Evolutionary conservation across 2,113 vertebrate genomes (phyloP), one percentile per base, ranked within the genome.

Genomic region (Erpornis zantholeuca): DNA sequence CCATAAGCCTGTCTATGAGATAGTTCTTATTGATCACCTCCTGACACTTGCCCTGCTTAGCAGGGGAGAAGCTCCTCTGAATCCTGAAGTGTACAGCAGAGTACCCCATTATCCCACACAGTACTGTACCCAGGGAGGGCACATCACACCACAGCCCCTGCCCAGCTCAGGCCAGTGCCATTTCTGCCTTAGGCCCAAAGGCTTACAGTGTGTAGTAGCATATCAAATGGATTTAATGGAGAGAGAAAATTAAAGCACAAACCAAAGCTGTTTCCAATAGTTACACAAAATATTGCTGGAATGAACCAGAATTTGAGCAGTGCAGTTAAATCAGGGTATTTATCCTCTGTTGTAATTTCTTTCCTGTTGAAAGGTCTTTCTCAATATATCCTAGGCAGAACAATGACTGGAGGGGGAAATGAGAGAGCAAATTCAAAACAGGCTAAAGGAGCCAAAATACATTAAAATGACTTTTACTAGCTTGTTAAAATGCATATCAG

Each of bases 121-220:
- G 40, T 42, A 0, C 6, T 0, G 0, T 2, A 40, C 18, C 40
- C 59, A 59, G 36, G 9, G 31, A 80, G 54, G 59, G 20, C 18
- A 65, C 50, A 36, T 22, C 45, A 64, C 13, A n/a, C 8, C 45
- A 61, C 18, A 94, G 44, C 45, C 65, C 76, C 61, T 18, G 2
- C 2, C 64, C n/a, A 47, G 44, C 45, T 49, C 70, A 56, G 27
- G 18, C 3, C 60, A 45, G 52, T 10, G 47, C 25, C 52, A 77
- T 71, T 91, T 79, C 78, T 82, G 49, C 57, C 40, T 12, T 3
- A 56, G 19, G 40, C 68, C 19, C n/a, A 53, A 76, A 76, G 47
- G 44, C 61, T 75, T 92, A 47, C 35, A 71, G 18, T 14, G 45
- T 36, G 9, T 15, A 77, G 45, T 9, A 86, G 63, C 35, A 36